Percentiles rank a stretch among this genome's conserved stretches.
phyloP scores from a whole-genome alignment of 2,888 invertebrate genomes.

The Drosophila neoperkinsi region DNA sequence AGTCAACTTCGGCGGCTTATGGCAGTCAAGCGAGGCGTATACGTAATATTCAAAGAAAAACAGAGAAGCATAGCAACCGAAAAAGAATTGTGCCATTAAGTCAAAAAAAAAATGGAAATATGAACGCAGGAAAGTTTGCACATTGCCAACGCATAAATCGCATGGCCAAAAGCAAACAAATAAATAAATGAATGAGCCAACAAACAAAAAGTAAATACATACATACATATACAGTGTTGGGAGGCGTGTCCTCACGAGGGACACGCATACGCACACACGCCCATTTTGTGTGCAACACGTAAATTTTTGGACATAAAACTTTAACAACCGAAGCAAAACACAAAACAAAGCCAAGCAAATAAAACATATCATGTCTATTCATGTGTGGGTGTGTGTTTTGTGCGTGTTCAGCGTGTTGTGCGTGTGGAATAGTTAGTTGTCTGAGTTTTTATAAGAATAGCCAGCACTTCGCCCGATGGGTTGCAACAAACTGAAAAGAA shows the following conservation, averaged over 20 bases:
- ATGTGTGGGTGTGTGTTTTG: not conserved
- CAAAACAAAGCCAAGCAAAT: slow-evolving; percentile 51
- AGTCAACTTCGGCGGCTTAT: too few species aligned
- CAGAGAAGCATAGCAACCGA: not conserved
- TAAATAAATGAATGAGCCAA: slow-evolving; percentile 13
- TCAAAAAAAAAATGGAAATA: slow-evolving; percentile 46
- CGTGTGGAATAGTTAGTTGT: slow-evolving; percentile 8
- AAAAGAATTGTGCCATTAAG: slow-evolving; percentile 11
- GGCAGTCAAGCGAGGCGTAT: slow-evolving; percentile 50
- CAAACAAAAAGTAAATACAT: slow-evolving; percentile 11
- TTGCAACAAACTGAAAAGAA: not conserved
- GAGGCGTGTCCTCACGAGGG: slow-evolving; percentile 9
- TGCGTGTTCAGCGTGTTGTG: slow-evolving; percentile 2
- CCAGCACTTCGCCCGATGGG: not conserved
- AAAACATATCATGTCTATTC: slow-evolving; percentile 31
- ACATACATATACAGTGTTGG: slow-evolving; percentile 2
- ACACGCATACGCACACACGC: slow-evolving; percentile 17
- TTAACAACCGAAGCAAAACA: slow-evolving; percentile 60
- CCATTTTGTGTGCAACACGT: slow-evolving; percentile 60
- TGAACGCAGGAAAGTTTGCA: slow-evolving; percentile 59
- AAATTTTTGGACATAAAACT: slow-evolving; percentile 70
- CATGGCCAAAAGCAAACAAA: slow-evolving; percentile 41
- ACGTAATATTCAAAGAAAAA: slow-evolving; percentile 30
- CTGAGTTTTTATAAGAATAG: slow-evolving; percentile 8
- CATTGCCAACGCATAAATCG: slow-evolving; percentile 70